Conservation (phyloP, 2,113 vertebrate genomes). For the Menidia beryllina region DNA sequence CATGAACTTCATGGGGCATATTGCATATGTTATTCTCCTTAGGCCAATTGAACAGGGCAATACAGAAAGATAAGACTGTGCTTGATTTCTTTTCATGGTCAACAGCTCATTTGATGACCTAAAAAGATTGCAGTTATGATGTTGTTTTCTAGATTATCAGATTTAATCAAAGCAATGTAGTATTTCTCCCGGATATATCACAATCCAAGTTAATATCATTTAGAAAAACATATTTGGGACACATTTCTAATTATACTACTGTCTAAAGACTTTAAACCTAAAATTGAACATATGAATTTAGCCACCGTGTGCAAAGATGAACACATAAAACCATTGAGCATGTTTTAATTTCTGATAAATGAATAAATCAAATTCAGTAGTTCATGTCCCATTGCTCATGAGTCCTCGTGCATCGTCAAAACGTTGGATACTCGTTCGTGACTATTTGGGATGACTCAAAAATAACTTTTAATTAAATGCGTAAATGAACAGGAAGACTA, state of each 20-base stretch:
- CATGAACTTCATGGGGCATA: conserved; percentile 23
- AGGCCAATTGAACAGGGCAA: conserved; percentile 45
- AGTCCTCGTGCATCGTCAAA: not conserved
- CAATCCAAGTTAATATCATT: conserved; percentile 15
- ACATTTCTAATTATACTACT: not conserved
- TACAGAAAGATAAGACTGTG: conserved; percentile 35
- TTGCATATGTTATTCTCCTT: conserved; percentile 38
- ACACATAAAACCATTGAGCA: not conserved
- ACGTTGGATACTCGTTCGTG: not conserved
- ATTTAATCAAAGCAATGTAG: conserved; percentile 31
- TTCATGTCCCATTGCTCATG: no score
- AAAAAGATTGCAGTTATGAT: conserved; percentile 35
- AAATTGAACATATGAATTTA: not conserved
- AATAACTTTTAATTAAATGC: conserved; percentile 22
- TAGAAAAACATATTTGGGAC: conserved; percentile 15
- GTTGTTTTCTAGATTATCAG: conserved; percentile 35
- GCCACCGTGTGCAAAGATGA: conserved; percentile 24
- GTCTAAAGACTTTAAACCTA: not conserved
- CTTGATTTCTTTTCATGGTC: conserved; percentile 39
- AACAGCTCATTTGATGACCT: conserved; percentile 57
- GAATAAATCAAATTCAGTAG: not conserved
- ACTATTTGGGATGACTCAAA: not conserved
- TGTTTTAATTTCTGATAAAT: conserved; percentile 9
- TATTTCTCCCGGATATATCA: conserved; percentile 21
- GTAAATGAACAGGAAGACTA: not conserved